These are phyloP conservation scores for Chelonia mydas DNA, from an alignment of 2,797 vertebrate species.

Conservation along the genomic window DNA sequence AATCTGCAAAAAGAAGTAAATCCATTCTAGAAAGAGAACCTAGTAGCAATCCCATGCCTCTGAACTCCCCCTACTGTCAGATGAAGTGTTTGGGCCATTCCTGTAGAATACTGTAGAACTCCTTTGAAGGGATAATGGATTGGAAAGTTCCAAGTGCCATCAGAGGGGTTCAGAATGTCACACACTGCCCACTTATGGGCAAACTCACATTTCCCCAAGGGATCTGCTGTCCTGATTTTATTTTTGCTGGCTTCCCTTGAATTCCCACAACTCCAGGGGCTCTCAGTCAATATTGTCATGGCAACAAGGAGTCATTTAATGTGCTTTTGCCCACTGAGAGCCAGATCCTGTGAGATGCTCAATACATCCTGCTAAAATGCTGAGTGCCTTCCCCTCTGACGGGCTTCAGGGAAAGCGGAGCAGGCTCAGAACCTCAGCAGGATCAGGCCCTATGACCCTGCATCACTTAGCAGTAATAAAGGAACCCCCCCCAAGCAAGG, in stretches of 20 bases:
- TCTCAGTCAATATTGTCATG: constrained; percentile 67
- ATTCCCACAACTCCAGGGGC: constrained; percentile 13
- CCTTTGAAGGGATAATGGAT: background rate
- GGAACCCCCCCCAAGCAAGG: background rate
- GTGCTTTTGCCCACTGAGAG: constrained; percentile 42
- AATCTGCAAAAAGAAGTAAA: constrained; percentile 52
- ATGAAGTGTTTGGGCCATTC: background rate
- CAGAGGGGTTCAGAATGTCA: background rate
- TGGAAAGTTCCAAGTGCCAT: background rate
- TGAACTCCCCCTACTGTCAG: background rate
- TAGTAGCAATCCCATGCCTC: background rate
- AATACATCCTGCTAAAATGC: background rate
- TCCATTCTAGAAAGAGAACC: background rate
- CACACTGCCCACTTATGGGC: background rate
- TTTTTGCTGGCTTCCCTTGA: background rate
- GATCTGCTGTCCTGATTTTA: background rate
- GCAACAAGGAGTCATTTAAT: constrained; percentile 61
- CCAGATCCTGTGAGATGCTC: background rate
- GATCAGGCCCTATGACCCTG: background rate
- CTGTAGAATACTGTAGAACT: rapidly evolving
- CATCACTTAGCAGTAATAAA: background rate
- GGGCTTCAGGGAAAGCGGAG: constrained; percentile 6
- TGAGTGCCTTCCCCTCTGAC: background rate
- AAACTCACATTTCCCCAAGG: background rate
- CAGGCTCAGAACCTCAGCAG: background rate